These are phyloP conservation scores for Chouioia cunea DNA, from an alignment of 2,888 invertebrate species.

Conservation along the genomic window DNA sequence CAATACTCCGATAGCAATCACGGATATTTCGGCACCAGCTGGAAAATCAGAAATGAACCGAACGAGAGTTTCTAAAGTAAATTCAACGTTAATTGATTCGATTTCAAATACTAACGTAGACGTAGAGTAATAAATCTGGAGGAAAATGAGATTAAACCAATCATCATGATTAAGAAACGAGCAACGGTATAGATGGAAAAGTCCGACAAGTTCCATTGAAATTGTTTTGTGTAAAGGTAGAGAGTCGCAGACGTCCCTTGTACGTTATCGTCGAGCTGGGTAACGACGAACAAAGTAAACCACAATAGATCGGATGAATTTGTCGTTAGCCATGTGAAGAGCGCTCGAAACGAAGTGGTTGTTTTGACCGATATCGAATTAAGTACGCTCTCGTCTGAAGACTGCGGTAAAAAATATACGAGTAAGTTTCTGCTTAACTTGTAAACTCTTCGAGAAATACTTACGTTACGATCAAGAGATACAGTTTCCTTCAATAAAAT, in stretches of 20 bases:
- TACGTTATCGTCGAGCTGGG: too few species aligned
- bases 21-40: slow-evolving; percentile 50
- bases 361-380: slow-evolving; percentile 72
- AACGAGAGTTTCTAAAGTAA: too few species aligned
- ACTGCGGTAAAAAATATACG: slow-evolving; percentile 61
- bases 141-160: slow-evolving; percentile 73
- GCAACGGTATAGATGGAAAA: slow-evolving; percentile 71
- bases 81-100: too few species aligned
- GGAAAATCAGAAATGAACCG: slow-evolving; percentile 12
- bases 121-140: slow-evolving; percentile 69
- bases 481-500: slow-evolving; percentile 72
- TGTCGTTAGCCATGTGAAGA: slow-evolving; percentile 70
- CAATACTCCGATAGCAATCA: slow-evolving; percentile 54
- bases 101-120: slow-evolving; percentile 50
- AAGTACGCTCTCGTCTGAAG: slow-evolving; percentile 68
- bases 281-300: slow-evolving; percentile 66
- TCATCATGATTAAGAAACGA: slow-evolving; percentile 48
- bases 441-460: too few species aligned
- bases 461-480: slow-evolving; percentile 27
- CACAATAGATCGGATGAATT: slow-evolving; percentile 57
- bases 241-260: slow-evolving; percentile 69
- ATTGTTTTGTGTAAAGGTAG: slow-evolving; percentile 76
- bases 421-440: slow-evolving; percentile 27
- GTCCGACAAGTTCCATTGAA: slow-evolving; percentile 77
- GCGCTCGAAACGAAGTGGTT: slow-evolving; percentile 72